Evolutionary conservation across 2,888 invertebrate genomes (phyloP).

Genomic region (Buathra laborator): DNA sequence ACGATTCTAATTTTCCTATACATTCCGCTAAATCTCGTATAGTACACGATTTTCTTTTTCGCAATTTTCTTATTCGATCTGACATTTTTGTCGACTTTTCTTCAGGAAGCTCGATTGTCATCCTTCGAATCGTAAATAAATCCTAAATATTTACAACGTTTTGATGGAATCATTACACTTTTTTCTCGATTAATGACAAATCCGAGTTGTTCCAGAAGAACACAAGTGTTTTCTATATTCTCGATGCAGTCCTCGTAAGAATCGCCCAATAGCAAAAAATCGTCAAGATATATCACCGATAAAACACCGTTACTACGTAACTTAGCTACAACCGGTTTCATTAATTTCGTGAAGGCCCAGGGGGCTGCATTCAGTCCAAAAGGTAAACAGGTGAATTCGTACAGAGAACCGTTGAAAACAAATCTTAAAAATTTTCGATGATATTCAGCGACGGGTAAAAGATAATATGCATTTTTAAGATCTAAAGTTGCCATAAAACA

Average conservation of each 20-base stretch:
- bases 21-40: constrained; percentile 58
- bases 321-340: constrained; percentile 47
- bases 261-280: constrained; percentile 57
- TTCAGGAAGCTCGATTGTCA: constrained; percentile 47
- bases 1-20: constrained; percentile 46
- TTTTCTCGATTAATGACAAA: constrained; percentile 60
- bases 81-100: constrained; percentile 37
- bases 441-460: constrained; percentile 31
- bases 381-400: constrained; percentile 34
- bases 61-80: constrained; percentile 24
- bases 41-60: constrained; percentile 32
- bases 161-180: constrained; percentile 42
- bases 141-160: constrained; percentile 42
- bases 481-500: constrained; percentile 44
- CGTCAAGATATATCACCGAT: constrained; percentile 59
- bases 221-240: constrained; percentile 31
- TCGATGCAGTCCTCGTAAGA: constrained; percentile 37
- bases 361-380: constrained; percentile 35
- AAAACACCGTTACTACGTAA: constrained; percentile 10
- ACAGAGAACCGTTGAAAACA: constrained; percentile 7
- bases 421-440: constrained; percentile 47
- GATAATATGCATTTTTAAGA: constrained; percentile 41
- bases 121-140: constrained; percentile 46
- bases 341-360: constrained; percentile 31
- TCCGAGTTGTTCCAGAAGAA: constrained; percentile 55